phyloP scores from a whole-genome alignment of 2,797 vertebrate genomes.

The Lerista edwardsae region DNA sequence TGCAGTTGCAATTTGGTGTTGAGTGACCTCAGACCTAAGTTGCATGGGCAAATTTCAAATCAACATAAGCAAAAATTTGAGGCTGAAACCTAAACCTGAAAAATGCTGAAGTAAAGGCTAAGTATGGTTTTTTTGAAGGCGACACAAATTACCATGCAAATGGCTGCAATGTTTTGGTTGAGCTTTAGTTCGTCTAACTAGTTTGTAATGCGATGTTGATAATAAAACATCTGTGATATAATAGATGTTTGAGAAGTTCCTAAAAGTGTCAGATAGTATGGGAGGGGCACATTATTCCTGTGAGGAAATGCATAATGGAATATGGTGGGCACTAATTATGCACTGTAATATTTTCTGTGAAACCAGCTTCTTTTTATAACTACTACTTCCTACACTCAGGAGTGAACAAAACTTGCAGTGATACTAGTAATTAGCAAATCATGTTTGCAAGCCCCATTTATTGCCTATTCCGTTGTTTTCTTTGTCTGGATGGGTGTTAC shows the following conservation, averaged over 20 bases:
- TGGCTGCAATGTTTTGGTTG: not conserved
- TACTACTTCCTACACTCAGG: not conserved
- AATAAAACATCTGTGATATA: not conserved
- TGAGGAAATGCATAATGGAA: slow-evolving; percentile 25
- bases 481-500: not conserved
- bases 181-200: not conserved
- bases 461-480: not conserved
- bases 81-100: not conserved
- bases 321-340: not conserved
- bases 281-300: not conserved
- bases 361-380: slow-evolving; percentile 14
- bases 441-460: not conserved
- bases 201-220: not conserved
- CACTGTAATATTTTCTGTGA: slow-evolving; percentile 35
- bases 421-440: slow-evolving; percentile 5
- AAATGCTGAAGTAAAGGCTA: not conserved
- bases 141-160: not conserved
- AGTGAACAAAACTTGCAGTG: not conserved
- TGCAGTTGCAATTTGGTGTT: not conserved
- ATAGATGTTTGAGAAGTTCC: not conserved
- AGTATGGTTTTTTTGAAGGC: not conserved
- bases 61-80: not conserved
- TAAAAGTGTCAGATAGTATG: slow-evolving; percentile 14
- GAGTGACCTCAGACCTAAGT: not conserved
- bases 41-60: not conserved